A percentile compares a stretch with the other conserved stretches of the same genome.
Conservation (phyloP, 2,113 vertebrate genomes). For the Xiphophorus hellerii region DNA sequence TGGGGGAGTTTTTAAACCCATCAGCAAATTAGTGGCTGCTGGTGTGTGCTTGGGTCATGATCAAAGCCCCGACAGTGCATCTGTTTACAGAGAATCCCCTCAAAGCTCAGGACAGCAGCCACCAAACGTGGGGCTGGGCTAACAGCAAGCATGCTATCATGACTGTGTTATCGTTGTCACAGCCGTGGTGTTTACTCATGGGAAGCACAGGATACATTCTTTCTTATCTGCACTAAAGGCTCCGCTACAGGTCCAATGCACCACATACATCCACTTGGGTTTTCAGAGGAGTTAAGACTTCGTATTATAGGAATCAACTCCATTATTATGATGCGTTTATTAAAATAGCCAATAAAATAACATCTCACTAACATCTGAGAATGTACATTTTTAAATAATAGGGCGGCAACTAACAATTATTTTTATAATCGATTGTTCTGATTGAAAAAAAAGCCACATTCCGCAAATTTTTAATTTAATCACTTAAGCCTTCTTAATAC, state of each 20-base stretch:
- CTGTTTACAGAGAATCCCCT: constrained; percentile 46
- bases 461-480: too few species aligned
- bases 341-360: too few species aligned
- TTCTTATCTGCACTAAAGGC: constrained; percentile 47
- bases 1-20: constrained; percentile 63
- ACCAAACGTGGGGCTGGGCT: constrained; percentile 51
- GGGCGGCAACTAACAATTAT: too few species aligned
- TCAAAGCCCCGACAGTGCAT: constrained; percentile 57
- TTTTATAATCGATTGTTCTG: too few species aligned
- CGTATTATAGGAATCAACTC: neutral
- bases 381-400: too few species aligned
- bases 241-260: neutral
- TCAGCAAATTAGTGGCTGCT: constrained; percentile 70
- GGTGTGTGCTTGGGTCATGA: constrained; percentile 53
- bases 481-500: too few species aligned
- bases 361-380: too few species aligned
- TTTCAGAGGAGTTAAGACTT: neutral
- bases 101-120: constrained; percentile 50
- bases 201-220: constrained; percentile 40
- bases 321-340: too few species aligned
- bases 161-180: constrained; percentile 48
- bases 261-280: constrained; percentile 6
- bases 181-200: constrained; percentile 38
- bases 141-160: constrained; percentile 43
- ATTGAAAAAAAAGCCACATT: too few species aligned